A percentile compares a stretch with the other conserved stretches of the same genome.
These are phyloP conservation scores for Colletes gigas DNA, from an alignment of 1,140 invertebrate species.

Conservation along the genomic window DNA sequence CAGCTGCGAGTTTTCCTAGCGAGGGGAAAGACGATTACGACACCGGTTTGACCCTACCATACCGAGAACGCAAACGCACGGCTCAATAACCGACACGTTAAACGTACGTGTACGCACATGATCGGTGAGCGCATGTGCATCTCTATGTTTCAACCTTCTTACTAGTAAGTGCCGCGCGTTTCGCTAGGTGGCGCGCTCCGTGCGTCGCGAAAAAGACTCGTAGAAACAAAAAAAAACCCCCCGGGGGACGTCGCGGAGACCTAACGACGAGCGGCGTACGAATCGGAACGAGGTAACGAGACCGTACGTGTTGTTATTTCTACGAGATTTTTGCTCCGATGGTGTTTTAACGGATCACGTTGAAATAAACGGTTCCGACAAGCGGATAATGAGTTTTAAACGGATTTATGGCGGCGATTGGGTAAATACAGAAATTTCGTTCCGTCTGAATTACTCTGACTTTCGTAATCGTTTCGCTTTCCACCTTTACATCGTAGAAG, in stretches of 20 bases:
- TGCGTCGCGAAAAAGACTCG: not conserved
- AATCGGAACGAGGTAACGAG: not conserved
- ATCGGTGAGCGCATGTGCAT: constrained; percentile 11
- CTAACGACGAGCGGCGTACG: not conserved
- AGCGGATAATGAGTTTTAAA: not conserved
- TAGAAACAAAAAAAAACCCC: not conserved
- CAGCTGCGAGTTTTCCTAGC: not conserved
- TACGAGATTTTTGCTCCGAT: not conserved
- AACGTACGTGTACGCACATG: constrained; percentile 24
- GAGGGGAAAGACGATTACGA: constrained; percentile 38
- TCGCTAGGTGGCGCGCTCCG: not conserved
- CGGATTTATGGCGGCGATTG: not conserved
- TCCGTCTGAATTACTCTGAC: not conserved
- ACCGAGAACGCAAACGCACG: constrained; percentile 18
- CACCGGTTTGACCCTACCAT: constrained; percentile 24
- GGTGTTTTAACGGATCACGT: not conserved
- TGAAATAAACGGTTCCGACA: not conserved
- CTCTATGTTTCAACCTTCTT: constrained; percentile 44
- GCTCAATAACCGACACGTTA: constrained; percentile 31
- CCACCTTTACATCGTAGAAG: too few relatives aligned
- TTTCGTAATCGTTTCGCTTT: not conserved
- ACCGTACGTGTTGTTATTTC: not conserved
- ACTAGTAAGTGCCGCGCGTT: not conserved
- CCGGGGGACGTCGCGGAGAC: not conserved
- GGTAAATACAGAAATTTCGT: not conserved